Base-by-base conservation (phyloP, 2,113 vertebrate species). In the Pholis gunnellus region DNA sequence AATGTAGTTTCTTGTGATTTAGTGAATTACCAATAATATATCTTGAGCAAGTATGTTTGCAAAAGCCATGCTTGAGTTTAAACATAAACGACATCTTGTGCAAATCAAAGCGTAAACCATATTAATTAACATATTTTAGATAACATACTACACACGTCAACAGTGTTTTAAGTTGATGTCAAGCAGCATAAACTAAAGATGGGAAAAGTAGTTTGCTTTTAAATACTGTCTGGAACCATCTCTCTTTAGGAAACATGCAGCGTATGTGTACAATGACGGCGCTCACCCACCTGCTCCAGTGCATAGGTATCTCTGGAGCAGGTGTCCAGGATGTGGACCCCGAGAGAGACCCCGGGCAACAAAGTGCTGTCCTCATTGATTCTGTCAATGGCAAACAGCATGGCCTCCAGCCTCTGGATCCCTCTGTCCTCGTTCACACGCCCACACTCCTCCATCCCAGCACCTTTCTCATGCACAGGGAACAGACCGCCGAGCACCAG, bases 301-400 rank as follows among this genome's bases (percentile, higher is more conserved):
- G 98, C 98, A 54, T 99, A 99, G 0, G 98, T 99, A 89, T 99
- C 98, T 83, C 97, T 96, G 18, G 98, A 99, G 89, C 98, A 99
- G 0, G 98, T 99, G 94, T 99, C 98, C 95, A 99, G 93, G 86
- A 99, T 99, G 77, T 99, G 98, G 82, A 99, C 97, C 17, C 98
- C 98, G 40, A 99, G 92, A 59, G 96, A 96, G 27, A 99, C 95
- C 72, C 98, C 98, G 0, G 98, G 98, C 25, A 99, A 95, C 91
- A 99, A 88, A 52, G 92, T 88, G 25, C 93, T 87, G 85, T 99
- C 97, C 61, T 87, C 94, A 93, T 99, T 99, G 95, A 99, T 99
- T 87, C 96, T 95, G 86, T 99, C 98, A 18, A 99, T 98, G 56
- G 98, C 98, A 87, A 99, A 99, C 80, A 99, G 87, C 98, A 99